Conservation (phyloP, 1,140 invertebrate genomes). For the Diorhabda carinulata region DNA sequence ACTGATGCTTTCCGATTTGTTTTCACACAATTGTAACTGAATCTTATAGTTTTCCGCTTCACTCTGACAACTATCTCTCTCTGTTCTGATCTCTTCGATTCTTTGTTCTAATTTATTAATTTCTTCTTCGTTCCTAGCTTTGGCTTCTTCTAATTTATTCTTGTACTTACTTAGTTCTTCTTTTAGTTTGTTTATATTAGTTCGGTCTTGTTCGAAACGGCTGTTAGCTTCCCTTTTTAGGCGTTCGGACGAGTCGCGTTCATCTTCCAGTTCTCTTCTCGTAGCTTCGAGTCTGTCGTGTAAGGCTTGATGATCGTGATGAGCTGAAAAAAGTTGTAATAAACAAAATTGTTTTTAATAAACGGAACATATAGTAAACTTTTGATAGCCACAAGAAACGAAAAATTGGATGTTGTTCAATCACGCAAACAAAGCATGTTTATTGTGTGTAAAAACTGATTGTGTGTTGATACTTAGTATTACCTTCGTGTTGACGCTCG, state of each 20-base stretch:
- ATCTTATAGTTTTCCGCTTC: conserved; percentile 73
- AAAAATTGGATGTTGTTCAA: no score
- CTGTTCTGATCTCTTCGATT: conserved; percentile 64
- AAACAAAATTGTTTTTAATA: conserved; percentile 4
- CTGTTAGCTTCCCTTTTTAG: conserved; percentile 63
- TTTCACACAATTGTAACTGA: conserved; percentile 71
- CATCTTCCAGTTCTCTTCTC: conserved; percentile 66
- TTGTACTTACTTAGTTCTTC: conserved; percentile 67
- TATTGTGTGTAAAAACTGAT: no score
- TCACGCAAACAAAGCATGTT: no score
- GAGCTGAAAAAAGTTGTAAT: conserved; percentile 52
- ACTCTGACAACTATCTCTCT: conserved; percentile 63
- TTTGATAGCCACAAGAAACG: no score
- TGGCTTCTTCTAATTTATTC: conserved; percentile 65
- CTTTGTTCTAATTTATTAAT: conserved; percentile 64
- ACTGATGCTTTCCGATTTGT: conserved; percentile 68
- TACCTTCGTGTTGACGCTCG: no score
- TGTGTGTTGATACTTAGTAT: no score
- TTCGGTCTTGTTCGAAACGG: conserved; percentile 68
- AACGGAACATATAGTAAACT: background rate
- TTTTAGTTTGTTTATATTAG: conserved; percentile 64
- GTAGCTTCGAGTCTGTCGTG: conserved; percentile 68
- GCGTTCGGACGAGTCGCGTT: conserved; percentile 65
- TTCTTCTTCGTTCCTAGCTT: conserved; percentile 66
- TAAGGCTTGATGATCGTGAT: conserved; percentile 80